phyloP scores from a whole-genome alignment of 2,113 vertebrate genomes.

The Onychostoma macrolepis region DNA sequence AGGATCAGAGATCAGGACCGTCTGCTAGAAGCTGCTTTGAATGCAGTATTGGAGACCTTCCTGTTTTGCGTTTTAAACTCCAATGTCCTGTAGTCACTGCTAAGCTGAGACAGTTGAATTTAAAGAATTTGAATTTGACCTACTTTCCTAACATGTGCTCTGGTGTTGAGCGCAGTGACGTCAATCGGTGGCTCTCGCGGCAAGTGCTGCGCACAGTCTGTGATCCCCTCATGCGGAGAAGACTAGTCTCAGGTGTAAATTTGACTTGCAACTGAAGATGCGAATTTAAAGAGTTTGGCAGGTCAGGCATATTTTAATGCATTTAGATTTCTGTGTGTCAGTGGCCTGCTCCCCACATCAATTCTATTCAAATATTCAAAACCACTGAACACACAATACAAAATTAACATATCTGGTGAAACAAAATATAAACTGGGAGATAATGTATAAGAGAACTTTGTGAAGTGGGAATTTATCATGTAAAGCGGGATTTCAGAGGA shows the following conservation, averaged over 20 bases:
- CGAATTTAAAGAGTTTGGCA: neutral
- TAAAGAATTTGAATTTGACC: conserved; percentile 45
- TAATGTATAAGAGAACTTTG: neutral
- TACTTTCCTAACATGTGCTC: conserved; percentile 39
- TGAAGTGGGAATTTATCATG: neutral
- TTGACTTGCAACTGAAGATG: neutral
- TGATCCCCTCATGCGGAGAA: neutral
- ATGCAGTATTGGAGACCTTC: neutral
- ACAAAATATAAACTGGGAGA: neutral
- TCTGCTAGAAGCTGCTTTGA: conserved; percentile 19
- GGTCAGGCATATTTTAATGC: conserved; percentile 10
- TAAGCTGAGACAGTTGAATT: conserved; percentile 20
- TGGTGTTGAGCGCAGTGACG: conserved; percentile 24
- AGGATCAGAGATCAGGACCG: neutral
- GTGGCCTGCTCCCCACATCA: neutral
- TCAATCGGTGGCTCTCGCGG: conserved; percentile 6
- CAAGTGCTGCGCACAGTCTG: neutral
- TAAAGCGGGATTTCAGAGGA: no score
- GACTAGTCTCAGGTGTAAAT: conserved; percentile 25
- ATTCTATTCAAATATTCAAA: neutral
- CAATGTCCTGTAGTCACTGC: conserved; percentile 27
- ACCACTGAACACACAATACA: neutral
- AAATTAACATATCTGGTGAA: neutral
- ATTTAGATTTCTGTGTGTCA: neutral
- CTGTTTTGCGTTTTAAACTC: neutral